Percentiles rank a stretch among this genome's conserved stretches.
phyloP scores from a whole-genome alignment of 35 echinoderm and acorn worm genomes.

The Apostichopus californicus region DNA sequence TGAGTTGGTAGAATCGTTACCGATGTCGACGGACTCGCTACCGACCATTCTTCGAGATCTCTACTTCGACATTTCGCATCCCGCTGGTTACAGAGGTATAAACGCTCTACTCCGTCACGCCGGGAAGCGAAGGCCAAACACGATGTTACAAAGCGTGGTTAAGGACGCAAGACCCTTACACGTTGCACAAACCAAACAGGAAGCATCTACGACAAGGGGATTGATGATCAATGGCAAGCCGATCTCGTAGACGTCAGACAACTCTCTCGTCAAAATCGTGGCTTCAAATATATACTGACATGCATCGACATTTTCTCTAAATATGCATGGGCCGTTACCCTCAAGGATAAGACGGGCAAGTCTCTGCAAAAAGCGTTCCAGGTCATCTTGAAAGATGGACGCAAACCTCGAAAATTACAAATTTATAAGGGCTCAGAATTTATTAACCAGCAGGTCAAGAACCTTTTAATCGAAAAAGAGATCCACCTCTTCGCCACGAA shows the following conservation, averaged over 20 bases:
- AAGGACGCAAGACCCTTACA: conserved; percentile 59
- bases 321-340: conserved; percentile 2
- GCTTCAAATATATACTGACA: conserved; percentile 33
- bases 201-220: conserved; percentile 26
- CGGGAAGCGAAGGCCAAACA: background rate
- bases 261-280: conserved; percentile 31
- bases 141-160: conserved; percentile 43
- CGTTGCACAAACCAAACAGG: conserved; percentile 54
- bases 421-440: conserved; percentile 67
- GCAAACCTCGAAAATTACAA: conserved; percentile 45
- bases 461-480: conserved; percentile 9
- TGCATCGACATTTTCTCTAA: conserved; percentile 62
- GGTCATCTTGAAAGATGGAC: conserved; percentile 1
- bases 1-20: background rate
- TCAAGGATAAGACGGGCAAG: conserved; percentile 6
- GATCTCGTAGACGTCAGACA: conserved; percentile 61
- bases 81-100: conserved; percentile 19
- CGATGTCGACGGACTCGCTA: background rate
- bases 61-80: conserved; percentile 19
- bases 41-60: background rate
- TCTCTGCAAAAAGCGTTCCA: conserved; percentile 2
- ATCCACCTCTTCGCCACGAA: conserved; percentile 77
- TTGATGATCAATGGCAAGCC: conserved; percentile 74
- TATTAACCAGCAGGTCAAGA: conserved; percentile 12
- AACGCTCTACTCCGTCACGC: background rate